Percentiles rank a stretch among this genome's conserved stretches.
Evolutionary conservation across 2,797 vertebrate genomes (phyloP).

Genomic region (Lacerta agilis): DNA sequence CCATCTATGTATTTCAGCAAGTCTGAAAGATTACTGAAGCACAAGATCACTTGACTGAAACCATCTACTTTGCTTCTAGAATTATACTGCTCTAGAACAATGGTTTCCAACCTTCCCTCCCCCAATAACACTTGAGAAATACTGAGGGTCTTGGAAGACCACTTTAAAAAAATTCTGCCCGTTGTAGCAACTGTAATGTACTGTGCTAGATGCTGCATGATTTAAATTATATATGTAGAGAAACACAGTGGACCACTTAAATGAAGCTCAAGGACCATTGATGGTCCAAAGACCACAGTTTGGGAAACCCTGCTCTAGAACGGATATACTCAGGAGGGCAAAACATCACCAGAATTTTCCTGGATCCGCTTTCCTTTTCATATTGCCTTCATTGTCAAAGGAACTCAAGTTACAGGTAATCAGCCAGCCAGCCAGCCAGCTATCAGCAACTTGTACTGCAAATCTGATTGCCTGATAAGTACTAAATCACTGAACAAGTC

Average conservation of each 20-base stretch:
- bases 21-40: neutral
- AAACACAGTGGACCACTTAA: no score
- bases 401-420: neutral
- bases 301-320: neutral
- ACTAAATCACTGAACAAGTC: no score
- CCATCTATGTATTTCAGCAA: neutral
- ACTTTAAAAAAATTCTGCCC: no score
- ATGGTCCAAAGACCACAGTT: no score
- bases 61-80: neutral
- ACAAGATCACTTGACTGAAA: neutral
- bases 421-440: neutral
- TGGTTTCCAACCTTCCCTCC: no score
- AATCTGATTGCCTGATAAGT: neutral
- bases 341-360: neutral
- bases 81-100: neutral
- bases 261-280: no score
- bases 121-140: no score
- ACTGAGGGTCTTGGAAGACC: no score
- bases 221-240: no score
- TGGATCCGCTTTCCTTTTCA: neutral
- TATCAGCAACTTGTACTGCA: neutral
- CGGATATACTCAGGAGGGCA: neutral
- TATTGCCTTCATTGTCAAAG: neutral
- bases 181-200: no score
- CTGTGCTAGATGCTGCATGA: no score